Evolutionary conservation across 2,888 invertebrate species (phyloP), one percentile per base, ranked within the genome.

Genomic region (Sericinus montela): DNA sequence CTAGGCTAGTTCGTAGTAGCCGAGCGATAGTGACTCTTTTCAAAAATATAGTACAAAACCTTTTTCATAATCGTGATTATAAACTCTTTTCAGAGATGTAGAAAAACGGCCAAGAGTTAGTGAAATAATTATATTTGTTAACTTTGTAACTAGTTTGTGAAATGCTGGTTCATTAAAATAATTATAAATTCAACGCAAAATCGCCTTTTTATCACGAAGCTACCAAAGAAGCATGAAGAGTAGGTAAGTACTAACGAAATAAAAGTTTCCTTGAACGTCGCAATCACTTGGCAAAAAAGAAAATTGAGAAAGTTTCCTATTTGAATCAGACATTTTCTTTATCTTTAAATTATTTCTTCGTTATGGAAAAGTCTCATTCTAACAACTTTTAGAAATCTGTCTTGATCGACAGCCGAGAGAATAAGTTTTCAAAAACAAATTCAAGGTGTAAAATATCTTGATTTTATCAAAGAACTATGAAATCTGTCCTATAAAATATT

Each of bases 261-360:
- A 41, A 41, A 47, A 48, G 36, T 48, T 48, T 37, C 41, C 42
- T 48, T 48, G 36, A 37, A 23, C 36, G 29, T 47, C 35, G 41
- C 47, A 47, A 47, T 47, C 47, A 47, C 19, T 19, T 14, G 41
- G 41, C 41, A 19, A 42, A 43, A 44, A 38, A 28, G 28, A 48
- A 48, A 43, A 39, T 48, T n/a, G n/a, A n/a, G 46, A 44, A 28
- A 48, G 44, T 44, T 38, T 39, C 44, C 37, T 39, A 29, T 39
- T 43, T 9, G 38, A 43, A 42, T 16, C 38, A 34, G 32, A 48
- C 37, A n/a, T 38, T 48, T 43, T 34, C 38, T 43, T 43, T 43
- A 48, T 48, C 45, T 53, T 48, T 53, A 57, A 61, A 53, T 56
- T 59, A 59, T 61, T 56, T 56, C 56, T 57, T 53, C 45, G 53